A percentile compares a stretch with the other conserved stretches of the same genome.
These are phyloP conservation scores for Nipponia nippon DNA, from an alignment of 2,113 vertebrate species.

Conservation along the genomic window DNA sequence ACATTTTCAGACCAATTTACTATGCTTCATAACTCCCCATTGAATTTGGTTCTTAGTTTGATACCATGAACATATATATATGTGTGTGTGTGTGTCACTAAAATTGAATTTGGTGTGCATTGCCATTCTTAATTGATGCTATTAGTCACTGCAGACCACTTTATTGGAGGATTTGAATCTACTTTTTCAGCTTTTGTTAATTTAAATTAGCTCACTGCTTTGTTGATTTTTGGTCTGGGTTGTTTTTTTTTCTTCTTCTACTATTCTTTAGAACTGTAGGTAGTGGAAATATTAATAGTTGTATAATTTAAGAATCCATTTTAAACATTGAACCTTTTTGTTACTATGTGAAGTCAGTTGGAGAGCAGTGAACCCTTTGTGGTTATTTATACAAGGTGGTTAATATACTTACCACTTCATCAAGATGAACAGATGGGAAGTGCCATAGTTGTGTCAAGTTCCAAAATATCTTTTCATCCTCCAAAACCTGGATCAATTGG, in stretches of 20 bases:
- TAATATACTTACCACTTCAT: neutral
- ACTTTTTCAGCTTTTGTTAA: neutral
- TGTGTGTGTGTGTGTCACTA: neutral
- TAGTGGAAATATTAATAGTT: neutral
- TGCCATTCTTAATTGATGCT: neutral
- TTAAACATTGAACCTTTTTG: neutral
- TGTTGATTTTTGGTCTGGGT: neutral
- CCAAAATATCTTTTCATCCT: neutral
- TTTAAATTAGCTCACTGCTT: neutral
- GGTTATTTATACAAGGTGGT: neutral
- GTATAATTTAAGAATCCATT: neutral
- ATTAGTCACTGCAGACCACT: neutral
- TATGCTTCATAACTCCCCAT: neutral
- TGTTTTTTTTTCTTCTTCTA: accelerated
- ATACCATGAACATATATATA: neutral
- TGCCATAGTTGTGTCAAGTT: neutral
- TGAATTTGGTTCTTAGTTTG: neutral
- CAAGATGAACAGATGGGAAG: neutral
- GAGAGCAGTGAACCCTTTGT: neutral
- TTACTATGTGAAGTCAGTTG: neutral
- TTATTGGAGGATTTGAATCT: neutral
- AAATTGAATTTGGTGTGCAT: neutral
- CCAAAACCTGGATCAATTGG: neutral
- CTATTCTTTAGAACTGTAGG: neutral
- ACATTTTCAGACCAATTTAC: neutral